Base-by-base conservation (phyloP, 1,140 invertebrate species). In the Nephila pilipes region DNA sequence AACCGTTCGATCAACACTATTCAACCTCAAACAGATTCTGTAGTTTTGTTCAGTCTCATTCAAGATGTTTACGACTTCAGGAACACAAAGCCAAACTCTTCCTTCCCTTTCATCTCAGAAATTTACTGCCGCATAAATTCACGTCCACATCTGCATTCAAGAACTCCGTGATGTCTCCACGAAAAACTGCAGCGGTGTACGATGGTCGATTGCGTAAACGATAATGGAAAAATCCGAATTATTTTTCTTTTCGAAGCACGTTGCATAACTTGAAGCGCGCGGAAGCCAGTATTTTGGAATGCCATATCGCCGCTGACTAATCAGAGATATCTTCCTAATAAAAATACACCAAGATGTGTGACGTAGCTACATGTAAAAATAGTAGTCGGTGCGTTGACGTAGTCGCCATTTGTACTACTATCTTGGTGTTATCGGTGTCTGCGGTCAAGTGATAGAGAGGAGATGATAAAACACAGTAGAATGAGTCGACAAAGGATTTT, bases 211-310 rank as follows among this genome's bases (percentile, higher is more conserved):
- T 69, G 69, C 69, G 25, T 32, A 32, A 55, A 85, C 22, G 79
- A 25, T 57, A 22, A 85, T 85, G 8, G 54, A 57, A 46, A 46
- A 46, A 85, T 65, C 12, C 10, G 57, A 22, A 22, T 54, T 85
- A 60, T 29, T 29, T 6, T 85, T 85, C 54, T 85, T 25, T 75
- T 18, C 5, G 29, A 20, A 22, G 18, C 18, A 0, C 29, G 29
- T 75, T 75, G 69, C 69, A 36, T 75, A 75, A 75, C 16, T 60
- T 18, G 58, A 32, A 75, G 63, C 69, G 69, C 69, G 69, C 69
- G 69, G 69, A 75, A 75, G 29, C 12, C 10, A 75, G 25, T 29
- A 18, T 65, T 65, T 65, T 12, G 58, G 58, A 22, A 60, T 60
- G 20, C 57, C 20, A 58, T 58, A 60, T 20, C 63, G 8, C 22